Conservation (phyloP, 2,113 vertebrate genomes). For the Malaclemys terrapin region DNA sequence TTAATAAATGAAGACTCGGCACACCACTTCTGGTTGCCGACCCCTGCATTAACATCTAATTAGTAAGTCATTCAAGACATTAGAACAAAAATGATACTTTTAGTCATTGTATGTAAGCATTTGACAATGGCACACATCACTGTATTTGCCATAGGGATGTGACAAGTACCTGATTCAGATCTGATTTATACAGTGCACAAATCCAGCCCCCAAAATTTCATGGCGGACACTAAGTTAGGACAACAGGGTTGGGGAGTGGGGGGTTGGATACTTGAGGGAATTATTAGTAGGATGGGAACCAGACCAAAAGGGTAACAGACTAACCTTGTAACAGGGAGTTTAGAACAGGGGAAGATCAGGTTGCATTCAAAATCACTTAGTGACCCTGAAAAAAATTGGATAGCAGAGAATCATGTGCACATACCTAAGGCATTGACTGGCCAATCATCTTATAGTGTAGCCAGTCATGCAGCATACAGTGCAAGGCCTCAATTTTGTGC, state of each 20-base stretch:
- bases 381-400: background rate
- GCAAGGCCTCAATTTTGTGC: background rate
- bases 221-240: background rate
- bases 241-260: background rate
- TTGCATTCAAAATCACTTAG: background rate
- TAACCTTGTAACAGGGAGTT: background rate
- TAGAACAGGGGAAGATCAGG: background rate
- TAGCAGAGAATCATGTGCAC: background rate
- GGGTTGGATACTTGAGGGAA: background rate
- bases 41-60: background rate
- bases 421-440: background rate
- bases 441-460: background rate
- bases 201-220: background rate
- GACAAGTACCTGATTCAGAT: background rate
- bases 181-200: background rate
- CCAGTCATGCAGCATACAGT: background rate
- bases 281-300: background rate
- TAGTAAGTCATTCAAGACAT: background rate
- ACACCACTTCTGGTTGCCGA: no score
- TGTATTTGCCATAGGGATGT: background rate
- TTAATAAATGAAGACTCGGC: no score
- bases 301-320: background rate
- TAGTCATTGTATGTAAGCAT: background rate
- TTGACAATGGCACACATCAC: background rate
- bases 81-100: background rate